These are phyloP conservation scores for Percina caprodes DNA, from an alignment of 2,113 vertebrate genomes.

Conservation along the genomic window DNA sequence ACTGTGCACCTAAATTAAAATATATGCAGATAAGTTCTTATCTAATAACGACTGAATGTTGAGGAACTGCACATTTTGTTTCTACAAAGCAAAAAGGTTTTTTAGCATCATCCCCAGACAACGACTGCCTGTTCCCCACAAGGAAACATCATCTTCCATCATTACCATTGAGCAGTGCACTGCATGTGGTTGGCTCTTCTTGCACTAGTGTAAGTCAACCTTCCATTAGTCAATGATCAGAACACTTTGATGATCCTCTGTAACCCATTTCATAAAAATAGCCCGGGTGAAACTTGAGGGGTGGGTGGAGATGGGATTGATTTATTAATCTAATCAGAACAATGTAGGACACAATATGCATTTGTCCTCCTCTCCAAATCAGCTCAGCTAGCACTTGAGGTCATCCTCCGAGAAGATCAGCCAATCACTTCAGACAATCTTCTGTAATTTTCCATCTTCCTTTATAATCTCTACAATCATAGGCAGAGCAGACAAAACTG, in stretches of 20 bases:
- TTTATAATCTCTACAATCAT: constrained; percentile 79
- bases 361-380: constrained; percentile 75
- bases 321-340: constrained; percentile 85
- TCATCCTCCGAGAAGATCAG: constrained; percentile 69
- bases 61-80: constrained; percentile 32
- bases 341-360: constrained; percentile 75
- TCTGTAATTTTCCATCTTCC: constrained; percentile 76
- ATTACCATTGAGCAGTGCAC: neutral
- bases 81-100: neutral
- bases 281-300: constrained; percentile 63
- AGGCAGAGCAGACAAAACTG: constrained; percentile 65
- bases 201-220: neutral
- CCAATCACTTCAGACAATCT: constrained; percentile 78
- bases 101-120: neutral
- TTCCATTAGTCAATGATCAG: constrained; percentile 53
- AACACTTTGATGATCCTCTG: constrained; percentile 71
- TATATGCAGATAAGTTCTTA: constrained; percentile 70
- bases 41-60: constrained; percentile 29
- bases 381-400: constrained; percentile 75
- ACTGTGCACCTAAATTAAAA: constrained; percentile 64
- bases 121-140: neutral
- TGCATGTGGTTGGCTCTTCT: neutral
- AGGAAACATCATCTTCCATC: neutral
- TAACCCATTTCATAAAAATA: constrained; percentile 83
- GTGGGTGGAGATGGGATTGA: constrained; percentile 72